Base-by-base conservation (phyloP, 2,797 vertebrate species). In the Onychomys torridus region DNA sequence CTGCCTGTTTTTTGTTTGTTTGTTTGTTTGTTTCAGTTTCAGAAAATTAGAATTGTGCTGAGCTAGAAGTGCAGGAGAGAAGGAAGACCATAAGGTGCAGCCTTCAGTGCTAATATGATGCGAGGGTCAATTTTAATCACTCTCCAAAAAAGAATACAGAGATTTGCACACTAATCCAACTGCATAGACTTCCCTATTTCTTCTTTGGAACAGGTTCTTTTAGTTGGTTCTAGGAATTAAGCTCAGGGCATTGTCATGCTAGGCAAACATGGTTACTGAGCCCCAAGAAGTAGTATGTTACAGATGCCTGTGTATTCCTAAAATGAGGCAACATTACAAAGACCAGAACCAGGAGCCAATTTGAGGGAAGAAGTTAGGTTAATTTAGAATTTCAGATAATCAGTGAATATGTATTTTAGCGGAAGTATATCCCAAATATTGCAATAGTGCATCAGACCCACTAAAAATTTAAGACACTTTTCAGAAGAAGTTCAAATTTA, bases 401-500 rank as follows among this genome's bases (percentile, higher is more conserved):
- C 40, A 46, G 34, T 7, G 59, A 65, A 29, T 79, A 43, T 59
- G 13, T 69, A 25, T 49, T 34, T 69, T 27, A 46, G 6, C 40
- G 49, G 73, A 79, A 83, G 25, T 49, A 43, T 17, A 14, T 61
- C 11, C n/a, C 25, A 55, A 37, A 57, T n/a, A 14, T 57, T 37
- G 78, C 34, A 55, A 93, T 81, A 91, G 76, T 86, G 12, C 91
- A 93, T 27, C 11, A 76, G 37, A 63, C 6, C 16, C 37, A 63
- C 32, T 84, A 82, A 96, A 96, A 93, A 32, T 32, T 25, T 86
- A 91, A 81, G 59, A 21, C 2, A 73, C 14, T 32, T 67, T 82
- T 25, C 40, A 85, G 85, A 93, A 83, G 79, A 93, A 91, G 78
- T 92, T 89, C 12, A 75, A 57, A 89, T 85, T 16, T 52, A 92